Conservation (phyloP, 2,797 vertebrate genomes). For the Periophthalmus magnuspinnatus region DNA sequence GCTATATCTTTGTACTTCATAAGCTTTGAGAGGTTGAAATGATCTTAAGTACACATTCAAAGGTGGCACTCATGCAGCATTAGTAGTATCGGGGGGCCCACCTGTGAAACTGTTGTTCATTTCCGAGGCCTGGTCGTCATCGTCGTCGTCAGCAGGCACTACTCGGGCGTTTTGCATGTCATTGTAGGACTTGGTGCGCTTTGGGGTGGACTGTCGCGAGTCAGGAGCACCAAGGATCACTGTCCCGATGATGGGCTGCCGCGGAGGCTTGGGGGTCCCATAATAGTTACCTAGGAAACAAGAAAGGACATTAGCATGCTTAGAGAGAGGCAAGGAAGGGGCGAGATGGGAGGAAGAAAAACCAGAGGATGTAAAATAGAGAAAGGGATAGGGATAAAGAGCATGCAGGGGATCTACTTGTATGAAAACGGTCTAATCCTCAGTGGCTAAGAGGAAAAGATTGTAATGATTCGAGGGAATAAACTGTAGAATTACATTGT, state of each 20-base stretch:
- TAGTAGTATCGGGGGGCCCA: slow-evolving; percentile 60
- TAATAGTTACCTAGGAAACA: slow-evolving; percentile 99
- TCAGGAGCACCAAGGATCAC: slow-evolving; percentile 93
- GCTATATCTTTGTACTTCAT: not conserved
- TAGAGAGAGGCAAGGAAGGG: slow-evolving; percentile 64
- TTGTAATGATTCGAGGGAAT: slow-evolving; percentile 38
- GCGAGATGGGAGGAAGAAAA: slow-evolving; percentile 44
- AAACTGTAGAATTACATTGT: slow-evolving; percentile 5
- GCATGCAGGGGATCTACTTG: slow-evolving; percentile 30
- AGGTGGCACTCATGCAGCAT: not conserved
- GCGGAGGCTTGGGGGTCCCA: slow-evolving; percentile 98
- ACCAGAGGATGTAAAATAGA: slow-evolving; percentile 43
- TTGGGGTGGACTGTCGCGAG: slow-evolving; percentile 91
- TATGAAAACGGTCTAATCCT: slow-evolving; percentile 35
- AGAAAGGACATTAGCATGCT: slow-evolving; percentile 89
- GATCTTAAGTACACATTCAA: slow-evolving; percentile 1
- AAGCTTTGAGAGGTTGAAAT: not conserved
- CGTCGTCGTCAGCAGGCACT: slow-evolving; percentile 86
- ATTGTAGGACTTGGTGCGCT: slow-evolving; percentile 97
- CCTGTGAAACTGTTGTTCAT: slow-evolving; percentile 99
- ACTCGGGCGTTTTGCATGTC: slow-evolving; percentile 98
- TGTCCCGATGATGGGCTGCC: slow-evolving; percentile 94
- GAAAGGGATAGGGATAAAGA: slow-evolving; percentile 28
- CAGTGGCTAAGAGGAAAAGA: slow-evolving; percentile 36
- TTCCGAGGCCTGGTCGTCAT: slow-evolving; percentile 93